Evolutionary conservation across 53 echinoderm and acorn worm species (phyloP), one percentile per base, ranked within the genome.

Genomic region (Actinopyga echinites): DNA sequence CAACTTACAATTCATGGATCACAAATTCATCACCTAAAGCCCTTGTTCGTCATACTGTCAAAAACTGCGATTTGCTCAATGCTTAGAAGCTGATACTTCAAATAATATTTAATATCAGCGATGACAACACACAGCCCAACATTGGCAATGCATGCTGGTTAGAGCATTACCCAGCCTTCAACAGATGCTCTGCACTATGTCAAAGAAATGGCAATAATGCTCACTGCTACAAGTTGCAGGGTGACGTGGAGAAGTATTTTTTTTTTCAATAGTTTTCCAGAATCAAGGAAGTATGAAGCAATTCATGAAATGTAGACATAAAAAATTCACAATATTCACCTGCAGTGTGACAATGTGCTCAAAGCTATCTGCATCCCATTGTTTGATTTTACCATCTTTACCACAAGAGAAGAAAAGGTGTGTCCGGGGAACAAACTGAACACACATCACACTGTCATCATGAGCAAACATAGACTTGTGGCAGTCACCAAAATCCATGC

Each of bases 371-470:
- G 84, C 97, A 78, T 96, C 97, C 97, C 97, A 96, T 60, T 96
- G 92, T 43, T 96, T 96, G 28, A 96, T 80, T 84, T 94, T 96
- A 57, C 79, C 80, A 58, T 96, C 97, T 45, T 96, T 96, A 19
- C 97, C 97, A 12, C 92, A 89, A 11, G 92, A 93, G 85, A 96
- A 96, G 85, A 96, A 96, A 29, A 94, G 87, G 67, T 96, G 97
- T 0, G 97, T 96, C 31, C 87, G 64, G 11, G 93, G 97, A 30
- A 96, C 80, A 79, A 96, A 96, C 92, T 94, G 93, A 12, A 94
- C 75, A 78, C 94, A 90, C 97, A 96, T 96, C 74, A 96, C 93
- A 67, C 97, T 96, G 71, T 96, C 97, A 49, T 96, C 97, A 56
- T 96, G 97, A 58, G 97, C 97, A 64, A 96, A 96, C 86, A 96